phyloP scores from a whole-genome alignment of 2,113 vertebrate genomes.

The Psephotus haematonotus region DNA sequence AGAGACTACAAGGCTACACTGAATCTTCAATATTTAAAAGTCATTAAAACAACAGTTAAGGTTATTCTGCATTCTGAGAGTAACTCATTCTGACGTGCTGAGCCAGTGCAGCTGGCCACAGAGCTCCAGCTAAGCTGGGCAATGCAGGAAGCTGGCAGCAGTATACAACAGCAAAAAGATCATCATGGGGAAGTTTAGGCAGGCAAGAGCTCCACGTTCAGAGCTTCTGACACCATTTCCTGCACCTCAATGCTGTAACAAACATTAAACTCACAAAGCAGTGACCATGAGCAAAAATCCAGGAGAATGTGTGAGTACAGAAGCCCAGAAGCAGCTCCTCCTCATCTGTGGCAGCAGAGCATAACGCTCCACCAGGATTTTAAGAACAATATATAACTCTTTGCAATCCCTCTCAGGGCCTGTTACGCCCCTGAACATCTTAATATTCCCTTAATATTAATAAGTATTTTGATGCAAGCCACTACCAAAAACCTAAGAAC shows the following conservation, averaged over 20 bases:
- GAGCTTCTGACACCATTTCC: not conserved
- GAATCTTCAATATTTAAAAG: not conserved
- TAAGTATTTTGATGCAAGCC: not conserved
- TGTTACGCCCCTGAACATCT: not conserved
- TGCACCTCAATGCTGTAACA: not conserved
- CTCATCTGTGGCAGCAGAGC: not conserved
- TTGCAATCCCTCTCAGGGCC: not conserved
- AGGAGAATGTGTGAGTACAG: accelerated
- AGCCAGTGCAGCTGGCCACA: not conserved
- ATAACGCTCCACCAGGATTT: accelerated
- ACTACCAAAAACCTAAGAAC: not conserved
- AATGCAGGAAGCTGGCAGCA: not conserved
- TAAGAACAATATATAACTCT: not conserved
- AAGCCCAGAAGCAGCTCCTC: not conserved
- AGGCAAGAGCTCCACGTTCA: not conserved
- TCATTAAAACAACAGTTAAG: not conserved
- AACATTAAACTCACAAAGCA: not conserved
- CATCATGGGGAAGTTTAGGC: not conserved
- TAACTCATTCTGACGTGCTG: not conserved
- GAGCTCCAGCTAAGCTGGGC: not conserved
- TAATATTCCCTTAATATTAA: not conserved
- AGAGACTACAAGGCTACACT: not conserved
- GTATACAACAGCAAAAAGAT: not conserved
- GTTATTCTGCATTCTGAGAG: not conserved
- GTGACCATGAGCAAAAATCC: not conserved